Conservation (phyloP, 2,888 invertebrate genomes). For the Ectemnius lituratus region DNA sequence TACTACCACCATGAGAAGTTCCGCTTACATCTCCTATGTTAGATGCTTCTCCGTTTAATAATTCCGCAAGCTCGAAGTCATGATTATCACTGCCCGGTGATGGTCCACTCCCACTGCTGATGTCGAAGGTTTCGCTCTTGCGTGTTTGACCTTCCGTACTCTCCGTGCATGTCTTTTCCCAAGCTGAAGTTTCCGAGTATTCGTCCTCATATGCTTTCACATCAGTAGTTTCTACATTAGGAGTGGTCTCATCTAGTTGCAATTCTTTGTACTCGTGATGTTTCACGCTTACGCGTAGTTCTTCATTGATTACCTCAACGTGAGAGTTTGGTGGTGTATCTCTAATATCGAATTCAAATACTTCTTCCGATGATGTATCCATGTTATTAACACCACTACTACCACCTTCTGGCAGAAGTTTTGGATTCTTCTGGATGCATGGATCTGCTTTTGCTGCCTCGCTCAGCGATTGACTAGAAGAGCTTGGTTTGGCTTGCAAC, state of each 20-base stretch:
- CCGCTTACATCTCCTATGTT: slow-evolving; percentile 45
- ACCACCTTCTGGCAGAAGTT: slow-evolving; percentile 41
- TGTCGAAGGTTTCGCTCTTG: slow-evolving; percentile 75
- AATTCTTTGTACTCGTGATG: slow-evolving; percentile 67
- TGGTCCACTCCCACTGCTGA: slow-evolving; percentile 72
- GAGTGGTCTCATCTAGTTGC: slow-evolving; percentile 28
- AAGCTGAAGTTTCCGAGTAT: slow-evolving; percentile 69
- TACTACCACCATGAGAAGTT: slow-evolving; percentile 55
- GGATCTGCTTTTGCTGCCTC: slow-evolving; percentile 60
- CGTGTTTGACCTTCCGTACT: slow-evolving; percentile 70
- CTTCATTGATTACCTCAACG: slow-evolving; percentile 69
- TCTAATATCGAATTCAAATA: slow-evolving; percentile 69
- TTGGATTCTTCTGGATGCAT: slow-evolving; percentile 36
- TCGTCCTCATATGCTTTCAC: slow-evolving; percentile 65
- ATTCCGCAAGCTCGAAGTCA: slow-evolving; percentile 68
- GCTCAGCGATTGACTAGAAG: slow-evolving; percentile 71
- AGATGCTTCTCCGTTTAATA: slow-evolving; percentile 61
- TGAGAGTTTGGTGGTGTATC: slow-evolving; percentile 76
- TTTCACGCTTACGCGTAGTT: slow-evolving; percentile 61
- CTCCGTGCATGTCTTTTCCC: slow-evolving; percentile 72
- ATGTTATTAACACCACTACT: slow-evolving; percentile 60
- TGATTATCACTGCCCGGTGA: slow-evolving; percentile 71
- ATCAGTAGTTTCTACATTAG: slow-evolving; percentile 40
- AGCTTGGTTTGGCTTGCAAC: slow-evolving; percentile 65
- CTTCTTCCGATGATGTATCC: slow-evolving; percentile 70